A percentile compares a stretch with the other conserved stretches of the same genome.
These are phyloP conservation scores for Crocuta crocuta DNA, from an alignment of 2,113 vertebrate genomes.

Conservation along the genomic window DNA sequence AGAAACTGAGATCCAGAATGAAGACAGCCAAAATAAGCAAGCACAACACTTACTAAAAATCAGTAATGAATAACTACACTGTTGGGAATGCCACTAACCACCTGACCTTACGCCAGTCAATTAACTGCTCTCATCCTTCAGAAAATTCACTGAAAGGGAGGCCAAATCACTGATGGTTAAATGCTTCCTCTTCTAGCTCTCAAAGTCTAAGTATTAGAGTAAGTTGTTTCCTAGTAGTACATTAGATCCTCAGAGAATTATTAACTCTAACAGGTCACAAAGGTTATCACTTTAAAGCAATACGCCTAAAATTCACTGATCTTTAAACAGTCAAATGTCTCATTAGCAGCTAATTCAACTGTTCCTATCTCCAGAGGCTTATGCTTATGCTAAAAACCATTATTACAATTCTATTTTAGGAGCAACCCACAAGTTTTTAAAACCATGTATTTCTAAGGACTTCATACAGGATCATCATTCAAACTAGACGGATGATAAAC, in stretches of 20 bases:
- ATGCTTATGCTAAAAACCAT: constrained; percentile 13
- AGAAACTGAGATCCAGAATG: constrained; percentile 43
- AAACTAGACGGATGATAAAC: neutral
- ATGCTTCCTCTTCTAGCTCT: neutral
- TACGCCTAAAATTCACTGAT: constrained; percentile 47
- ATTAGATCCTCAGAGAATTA: constrained; percentile 68
- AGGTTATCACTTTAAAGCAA: constrained; percentile 74
- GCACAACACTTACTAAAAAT: neutral
- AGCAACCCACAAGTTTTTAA: constrained; percentile 40
- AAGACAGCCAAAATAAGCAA: constrained; percentile 44
- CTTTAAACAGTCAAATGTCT: constrained; percentile 56
- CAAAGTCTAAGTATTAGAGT: constrained; percentile 8
- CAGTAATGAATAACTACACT: constrained; percentile 30
- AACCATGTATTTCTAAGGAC: constrained; percentile 51
- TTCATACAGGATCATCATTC: neutral
- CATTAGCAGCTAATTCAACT: constrained; percentile 54
- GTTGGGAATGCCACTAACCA: neutral
- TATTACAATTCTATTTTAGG: constrained; percentile 42
- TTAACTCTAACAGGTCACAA: constrained; percentile 72
- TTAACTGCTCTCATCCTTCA: neutral
- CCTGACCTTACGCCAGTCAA: constrained; percentile 9
- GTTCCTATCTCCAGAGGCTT: constrained; percentile 19
- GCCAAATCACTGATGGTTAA: neutral
- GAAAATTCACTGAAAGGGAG: neutral
- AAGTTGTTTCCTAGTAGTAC: constrained; percentile 22